These are phyloP conservation scores for Cerceris ruficornis DNA, from an alignment of 2,888 invertebrate species.

Conservation along the genomic window DNA sequence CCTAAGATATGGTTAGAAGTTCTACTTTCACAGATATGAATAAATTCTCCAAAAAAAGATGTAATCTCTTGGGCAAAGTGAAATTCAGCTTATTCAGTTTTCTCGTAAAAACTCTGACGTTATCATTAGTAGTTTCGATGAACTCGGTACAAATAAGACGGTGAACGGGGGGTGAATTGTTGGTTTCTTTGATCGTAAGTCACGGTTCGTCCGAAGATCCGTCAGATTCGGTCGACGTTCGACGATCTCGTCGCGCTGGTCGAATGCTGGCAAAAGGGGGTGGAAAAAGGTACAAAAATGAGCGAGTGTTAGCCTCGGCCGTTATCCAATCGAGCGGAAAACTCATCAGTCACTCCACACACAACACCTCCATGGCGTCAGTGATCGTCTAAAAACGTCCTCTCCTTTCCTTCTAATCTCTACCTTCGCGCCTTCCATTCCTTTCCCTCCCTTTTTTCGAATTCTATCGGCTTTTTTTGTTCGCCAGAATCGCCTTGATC, in stretches of 20 bases:
- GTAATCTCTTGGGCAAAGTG: too few relatives aligned
- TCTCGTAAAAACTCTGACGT: too few relatives aligned
- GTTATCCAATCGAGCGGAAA: constrained; percentile 72
- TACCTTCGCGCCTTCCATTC: constrained; percentile 30
- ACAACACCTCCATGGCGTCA: constrained; percentile 57
- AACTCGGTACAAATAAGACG: too few relatives aligned
- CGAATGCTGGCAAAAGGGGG: not conserved
- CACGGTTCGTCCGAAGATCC: not conserved
- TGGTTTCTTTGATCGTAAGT: not conserved
- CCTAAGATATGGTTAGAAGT: too few relatives aligned
- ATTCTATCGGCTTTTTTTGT: constrained; percentile 19
- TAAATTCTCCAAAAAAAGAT: too few relatives aligned
- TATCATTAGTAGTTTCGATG: too few relatives aligned
- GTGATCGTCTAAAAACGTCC: constrained; percentile 57
- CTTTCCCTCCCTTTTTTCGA: constrained; percentile 10
- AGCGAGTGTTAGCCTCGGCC: constrained; percentile 53
- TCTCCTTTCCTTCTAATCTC: constrained; percentile 59
- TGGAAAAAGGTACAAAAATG: constrained; percentile 56
- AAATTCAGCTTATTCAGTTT: too few relatives aligned
- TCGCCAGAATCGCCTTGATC: constrained; percentile 13
- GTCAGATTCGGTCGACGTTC: not conserved
- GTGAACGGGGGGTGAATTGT: too few relatives aligned
- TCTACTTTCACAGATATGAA: too few relatives aligned
- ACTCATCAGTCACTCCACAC: constrained; percentile 69
- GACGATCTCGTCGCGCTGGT: too few relatives aligned